Evolutionary conservation across 2,888 invertebrate genomes (phyloP), one percentile per base, ranked within the genome.

Genomic region (Aphodius granarius): DNA sequence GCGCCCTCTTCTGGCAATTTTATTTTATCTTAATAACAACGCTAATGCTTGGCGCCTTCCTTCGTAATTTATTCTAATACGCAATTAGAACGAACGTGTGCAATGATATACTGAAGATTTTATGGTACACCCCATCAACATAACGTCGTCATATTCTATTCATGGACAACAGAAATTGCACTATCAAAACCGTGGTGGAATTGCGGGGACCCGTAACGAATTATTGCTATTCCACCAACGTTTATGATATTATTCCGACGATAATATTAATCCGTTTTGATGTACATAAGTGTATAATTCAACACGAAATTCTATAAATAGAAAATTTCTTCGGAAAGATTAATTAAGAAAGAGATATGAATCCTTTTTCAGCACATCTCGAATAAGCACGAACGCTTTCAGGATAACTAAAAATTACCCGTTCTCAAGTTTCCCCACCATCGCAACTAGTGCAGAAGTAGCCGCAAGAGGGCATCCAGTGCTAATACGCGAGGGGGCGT

Each of bases 21-120:
- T 74, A 74, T 74, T 74, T 74, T 68, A 68, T 70, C 74, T 74
- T 74, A 74, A 74, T 74, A 74, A 74, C 63, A 74, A 74, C 74
- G 74, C 64, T 74, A 70, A 68, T 66, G 73, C 63, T 68, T 70
- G 43, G 43, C 43, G 43, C 43, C 43, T 43, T 23, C 43, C 43
- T 43, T 23, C 74, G 70, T 74, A 74, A 74, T 68, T 74, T 74
- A 74, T 74, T 73, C 74, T 63, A 74, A 74, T 74, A 68, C 63
- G 70, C 74, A 74, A 74, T 74, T 68, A 70, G 64, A 70, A 63
- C 63, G 74, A 23, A 43, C 13, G 43, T 13, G 43, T 9, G 6
- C 5, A 23, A 23, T 23, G 9, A 9, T 23, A 43, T 3, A 43
- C 13, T 6, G 43, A 9, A 43, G 43, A 43, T 43, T 6, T 43